Conservation (phyloP, 2,113 vertebrate species). For the Colossoma macropomum region DNA sequence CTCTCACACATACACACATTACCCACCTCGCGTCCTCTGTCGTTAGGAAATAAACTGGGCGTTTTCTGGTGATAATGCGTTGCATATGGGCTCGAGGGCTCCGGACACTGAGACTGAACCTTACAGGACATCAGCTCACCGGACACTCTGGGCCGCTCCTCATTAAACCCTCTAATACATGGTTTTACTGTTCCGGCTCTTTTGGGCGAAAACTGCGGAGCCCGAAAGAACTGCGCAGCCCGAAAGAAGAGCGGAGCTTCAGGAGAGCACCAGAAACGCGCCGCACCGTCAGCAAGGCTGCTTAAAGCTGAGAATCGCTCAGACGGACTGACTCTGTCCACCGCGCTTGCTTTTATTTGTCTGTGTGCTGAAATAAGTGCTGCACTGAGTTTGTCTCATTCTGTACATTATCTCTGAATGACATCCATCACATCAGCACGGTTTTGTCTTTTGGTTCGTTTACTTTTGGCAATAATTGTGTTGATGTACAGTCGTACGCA, state of each 20-base stretch:
- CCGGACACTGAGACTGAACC: slow-evolving; percentile 44
- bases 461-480: too few relatives aligned
- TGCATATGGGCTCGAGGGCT: slow-evolving; percentile 64
- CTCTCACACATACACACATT: background rate
- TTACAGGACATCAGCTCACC: slow-evolving; percentile 1
- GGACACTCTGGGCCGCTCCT: slow-evolving; percentile 61
- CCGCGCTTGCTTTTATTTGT: too few relatives aligned
- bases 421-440: too few relatives aligned
- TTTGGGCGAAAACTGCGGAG: slow-evolving; percentile 43
- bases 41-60: background rate
- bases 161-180: slow-evolving; percentile 59
- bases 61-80: slow-evolving; percentile 71
- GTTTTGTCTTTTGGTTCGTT: too few relatives aligned
- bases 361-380: too few relatives aligned
- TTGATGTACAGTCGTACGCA: too few relatives aligned
- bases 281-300: too few relatives aligned
- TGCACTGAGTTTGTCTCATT: too few relatives aligned
- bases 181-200: slow-evolving; percentile 57
- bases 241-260: background rate
- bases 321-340: too few relatives aligned
- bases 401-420: too few relatives aligned
- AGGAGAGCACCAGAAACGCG: too few relatives aligned
- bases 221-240: background rate
- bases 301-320: too few relatives aligned
- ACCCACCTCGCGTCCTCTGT: background rate